A percentile compares a stretch with the other conserved stretches of the same genome.
These are phyloP conservation scores for Pollicipes pollicipes DNA, from an alignment of 1,140 invertebrate species.

Conservation along the genomic window DNA sequence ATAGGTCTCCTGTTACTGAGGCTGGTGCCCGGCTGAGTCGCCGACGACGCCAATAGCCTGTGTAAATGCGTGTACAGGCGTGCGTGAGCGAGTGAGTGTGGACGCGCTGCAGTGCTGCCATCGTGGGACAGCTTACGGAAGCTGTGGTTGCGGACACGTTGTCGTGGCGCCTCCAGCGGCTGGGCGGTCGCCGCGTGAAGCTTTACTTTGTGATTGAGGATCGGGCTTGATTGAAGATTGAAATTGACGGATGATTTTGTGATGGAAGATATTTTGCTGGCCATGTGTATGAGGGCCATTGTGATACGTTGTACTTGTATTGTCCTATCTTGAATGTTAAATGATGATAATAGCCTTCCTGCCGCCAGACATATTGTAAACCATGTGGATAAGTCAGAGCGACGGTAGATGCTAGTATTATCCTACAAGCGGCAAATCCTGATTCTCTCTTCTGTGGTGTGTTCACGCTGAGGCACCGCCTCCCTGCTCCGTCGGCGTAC, in stretches of 20 bases:
- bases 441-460: too few relatives aligned
- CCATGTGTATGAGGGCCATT: background rate
- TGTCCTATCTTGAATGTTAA: background rate
- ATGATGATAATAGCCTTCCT: background rate
- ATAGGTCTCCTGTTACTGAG: background rate
- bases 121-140: background rate
- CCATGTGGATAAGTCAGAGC: background rate
- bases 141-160: background rate
- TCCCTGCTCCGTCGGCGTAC: too few relatives aligned
- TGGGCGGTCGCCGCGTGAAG: background rate
- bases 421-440: too few relatives aligned
- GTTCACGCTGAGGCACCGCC: too few relatives aligned
- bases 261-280: background rate
- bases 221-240: too few relatives aligned
- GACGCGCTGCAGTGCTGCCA: background rate
- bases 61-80: background rate
- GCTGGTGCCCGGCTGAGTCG: background rate
- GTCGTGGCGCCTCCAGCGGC: too few relatives aligned
- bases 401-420: too few relatives aligned
- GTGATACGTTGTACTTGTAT: background rate
- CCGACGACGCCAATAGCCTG: background rate
- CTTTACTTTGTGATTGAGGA: constrained; percentile 2
- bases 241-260: too few relatives aligned
- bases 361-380: background rate
- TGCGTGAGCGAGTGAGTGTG: background rate